Evolutionary conservation across 23 tunicate genomes (phyloP).

Genomic region (Clavelina lepadiformis): DNA sequence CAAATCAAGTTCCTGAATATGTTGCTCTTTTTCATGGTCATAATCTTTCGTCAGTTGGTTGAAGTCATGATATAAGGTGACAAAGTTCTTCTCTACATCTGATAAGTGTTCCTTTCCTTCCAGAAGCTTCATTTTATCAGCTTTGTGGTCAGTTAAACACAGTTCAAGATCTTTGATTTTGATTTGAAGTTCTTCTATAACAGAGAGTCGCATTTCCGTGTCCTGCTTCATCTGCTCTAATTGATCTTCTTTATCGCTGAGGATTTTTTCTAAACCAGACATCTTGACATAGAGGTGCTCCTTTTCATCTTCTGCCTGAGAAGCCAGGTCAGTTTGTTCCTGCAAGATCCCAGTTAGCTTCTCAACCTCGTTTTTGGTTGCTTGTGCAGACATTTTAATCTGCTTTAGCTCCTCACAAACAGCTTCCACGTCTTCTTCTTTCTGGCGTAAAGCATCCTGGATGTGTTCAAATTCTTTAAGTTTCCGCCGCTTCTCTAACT

Average conservation of each 20-base stretch:
- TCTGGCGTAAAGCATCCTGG: neutral
- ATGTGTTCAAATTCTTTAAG: neutral
- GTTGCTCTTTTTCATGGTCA: neutral
- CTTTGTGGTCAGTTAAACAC: slow-evolving; percentile 1
- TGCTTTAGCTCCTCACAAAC: neutral
- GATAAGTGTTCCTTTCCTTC: slow-evolving; percentile 25
- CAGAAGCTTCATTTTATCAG: slow-evolving; percentile 16
- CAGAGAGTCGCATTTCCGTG: neutral
- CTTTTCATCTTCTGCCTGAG: neutral
- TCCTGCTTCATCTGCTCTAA: neutral
- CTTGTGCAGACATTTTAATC: neutral
- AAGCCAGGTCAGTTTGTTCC: neutral
- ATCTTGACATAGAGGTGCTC: neutral
- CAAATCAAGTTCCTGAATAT: neutral
- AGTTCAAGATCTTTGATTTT: slow-evolving; percentile 20
- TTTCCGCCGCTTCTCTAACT: neutral
- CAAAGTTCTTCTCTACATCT: slow-evolving; percentile 32
- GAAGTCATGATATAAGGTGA: slow-evolving; percentile 22
- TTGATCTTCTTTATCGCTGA: neutral
- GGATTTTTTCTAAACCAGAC: neutral
- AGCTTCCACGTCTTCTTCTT: neutral
- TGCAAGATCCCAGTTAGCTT: neutral
- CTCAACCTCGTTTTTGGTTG: neutral
- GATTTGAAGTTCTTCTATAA: neutral
- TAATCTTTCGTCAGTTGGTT: neutral